Base-by-base conservation (phyloP, 2,113 vertebrate species). In the Rhineura floridana region DNA sequence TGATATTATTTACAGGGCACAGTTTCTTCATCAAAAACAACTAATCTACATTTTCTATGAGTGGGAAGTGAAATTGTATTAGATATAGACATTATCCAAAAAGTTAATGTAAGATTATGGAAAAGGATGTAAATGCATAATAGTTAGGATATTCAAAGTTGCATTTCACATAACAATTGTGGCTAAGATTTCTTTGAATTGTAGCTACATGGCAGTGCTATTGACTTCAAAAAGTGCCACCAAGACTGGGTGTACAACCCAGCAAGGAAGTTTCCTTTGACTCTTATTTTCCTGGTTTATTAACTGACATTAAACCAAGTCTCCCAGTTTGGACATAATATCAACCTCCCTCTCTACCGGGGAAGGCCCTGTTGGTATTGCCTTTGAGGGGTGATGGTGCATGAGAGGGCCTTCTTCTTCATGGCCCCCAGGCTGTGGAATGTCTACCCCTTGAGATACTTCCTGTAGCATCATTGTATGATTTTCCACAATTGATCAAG, bases 1-100 rank as follows among this genome's bases (percentile, higher is more conserved):
- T 96, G 96, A 96, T 97, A 95, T 94, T 95, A 97, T 97, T 97
- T 97, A 96, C 96, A 95, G 94, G 95, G 97, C 96, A 95, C 94
- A 96, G 92, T 90, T 97, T 96, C 94, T 96, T 95, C 96, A 95
- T 94, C 92, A 88, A 94, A 94, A 92, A 94, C 94, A 92, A 87
- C 91, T 95, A 95, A 97, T 96, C 96, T 96, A 94, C 95, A 96
- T 97, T 94, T 96, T 92, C 95, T 96, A 96, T 93, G 96, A 94
- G 91, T 91, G 84, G 93, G 93, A 91, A 95, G 95, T 94, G 90
- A 96, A 95, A 96, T 95, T 93, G 88, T 90, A 95, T 95, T 95
- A 94, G 92, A 93, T 96, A 92, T 89, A 96, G 95, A 96, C 95
- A 95, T 93, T 95, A 93, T 94, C 94, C 93, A 92, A 90, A 92